Base-by-base conservation (phyloP, 1,140 invertebrate genomes). In the Euura saliciscinereae region DNA sequence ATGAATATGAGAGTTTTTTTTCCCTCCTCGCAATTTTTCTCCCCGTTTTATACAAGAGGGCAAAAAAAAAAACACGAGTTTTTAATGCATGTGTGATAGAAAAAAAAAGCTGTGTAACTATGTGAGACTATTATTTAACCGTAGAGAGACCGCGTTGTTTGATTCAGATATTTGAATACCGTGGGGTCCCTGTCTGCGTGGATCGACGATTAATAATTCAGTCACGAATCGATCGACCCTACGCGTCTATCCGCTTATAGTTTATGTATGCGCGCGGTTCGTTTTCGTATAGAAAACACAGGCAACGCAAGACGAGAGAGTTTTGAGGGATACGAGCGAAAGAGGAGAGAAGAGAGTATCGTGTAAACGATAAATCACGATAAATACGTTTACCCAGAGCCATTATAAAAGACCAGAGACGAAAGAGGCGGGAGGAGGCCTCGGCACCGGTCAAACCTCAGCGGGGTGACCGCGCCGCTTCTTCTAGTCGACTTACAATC, bases 331-430 rank as follows among this genome's bases (percentile, higher is more conserved):
- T 68, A 72, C 76, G 78, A 74, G 74, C 78, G 67, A 69, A n/a
- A 10, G 65, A 43, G 65, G 13, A 68, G 65, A 43, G 59, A 79
- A 75, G 79, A 75, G 73, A 78, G 74, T 74, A 79, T 78, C 81
- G 81, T 85, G 83, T 86, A 85, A 85, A 86, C 84, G 78, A 85
- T 86, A 85, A 86, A 86, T 86, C 85, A 86, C 82, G 84, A 85
- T 84, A 85, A 86, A 85, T 85, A 86, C 82, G 78, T 85, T 85
- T 85, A 83, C 78, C 74, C 45, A 75, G n/a, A 73, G 76, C 82
- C 83, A 84, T 84, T 85, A 84, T 83, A 84, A 80, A 81, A 82
- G 78, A 8, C 51, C 28, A 28, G 51, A n/a, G 51, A 69, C 13
- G 13, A 69, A 11, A 68, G 5, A 69, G 28, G 28, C 28, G 46